phyloP scores from a whole-genome alignment of 2,113 vertebrate species.

The Pelecanus crispus region DNA sequence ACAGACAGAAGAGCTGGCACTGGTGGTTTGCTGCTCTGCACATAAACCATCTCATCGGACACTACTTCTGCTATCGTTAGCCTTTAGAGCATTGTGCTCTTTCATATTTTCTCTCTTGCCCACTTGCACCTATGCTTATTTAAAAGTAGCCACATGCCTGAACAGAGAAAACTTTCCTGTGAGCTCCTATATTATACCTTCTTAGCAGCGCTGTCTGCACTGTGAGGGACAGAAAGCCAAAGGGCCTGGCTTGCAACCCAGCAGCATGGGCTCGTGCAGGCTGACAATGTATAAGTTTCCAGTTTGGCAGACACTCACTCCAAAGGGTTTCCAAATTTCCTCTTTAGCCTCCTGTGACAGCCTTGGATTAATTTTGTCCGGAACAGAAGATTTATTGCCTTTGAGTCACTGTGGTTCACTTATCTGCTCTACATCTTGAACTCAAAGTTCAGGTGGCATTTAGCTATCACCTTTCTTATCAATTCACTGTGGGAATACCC shows the following conservation, averaged over 20 bases:
- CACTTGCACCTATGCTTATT: not conserved
- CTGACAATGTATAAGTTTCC: not conserved
- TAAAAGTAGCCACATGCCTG: not conserved
- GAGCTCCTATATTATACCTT: not conserved
- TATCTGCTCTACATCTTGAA: conserved; percentile 27
- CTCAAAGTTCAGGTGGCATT: conserved; percentile 16
- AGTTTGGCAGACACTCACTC: conserved; percentile 6
- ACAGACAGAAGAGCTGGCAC: not conserved
- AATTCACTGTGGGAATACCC: not conserved
- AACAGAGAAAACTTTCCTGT: not conserved
- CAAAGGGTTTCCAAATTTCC: conserved; percentile 47
- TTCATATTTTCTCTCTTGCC: not conserved
- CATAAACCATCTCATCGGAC: not conserved
- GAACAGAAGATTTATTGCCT: conserved; percentile 15
- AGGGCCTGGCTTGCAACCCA: not conserved
- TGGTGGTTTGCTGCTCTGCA: not conserved
- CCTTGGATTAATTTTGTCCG: conserved; percentile 51
- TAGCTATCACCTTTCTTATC: conserved; percentile 1
- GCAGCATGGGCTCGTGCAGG: not conserved
- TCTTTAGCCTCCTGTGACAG: conserved; percentile 5
- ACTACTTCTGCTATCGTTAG: not conserved
- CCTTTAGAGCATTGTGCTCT: not conserved
- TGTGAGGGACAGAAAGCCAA: not conserved
- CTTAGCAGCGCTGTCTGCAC: not conserved
- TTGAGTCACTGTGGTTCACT: conserved; percentile 16